Evolutionary conservation across 2,797 vertebrate species (phyloP), one percentile per base, ranked within the genome.

Genomic region (Acanthurus lineatus): DNA sequence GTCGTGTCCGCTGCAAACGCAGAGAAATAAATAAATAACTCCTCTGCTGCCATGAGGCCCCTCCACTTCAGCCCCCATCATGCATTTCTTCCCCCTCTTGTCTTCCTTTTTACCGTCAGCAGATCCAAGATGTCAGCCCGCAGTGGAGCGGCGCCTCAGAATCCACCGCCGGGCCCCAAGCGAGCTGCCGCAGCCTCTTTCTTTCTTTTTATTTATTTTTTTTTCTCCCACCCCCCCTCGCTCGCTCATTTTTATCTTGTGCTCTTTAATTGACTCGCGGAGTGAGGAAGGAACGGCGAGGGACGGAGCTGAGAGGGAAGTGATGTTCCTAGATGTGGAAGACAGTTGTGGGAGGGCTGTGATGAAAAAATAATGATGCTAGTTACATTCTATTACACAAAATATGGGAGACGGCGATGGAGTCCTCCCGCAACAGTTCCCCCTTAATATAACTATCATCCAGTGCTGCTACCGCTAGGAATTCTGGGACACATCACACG

Each of bases 291-390:
- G 68, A 67, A 17, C 45, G 10, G 69, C 57, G 54, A 59, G 47
- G 71, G 79, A 83, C 11, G 80, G 78, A 64, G 74, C 66, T 25
- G 63, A 72, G 79, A 84, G 82, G 70, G 51, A 83, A 85, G 67
- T 44, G 82, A 90, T 92, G 85, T 91, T 92, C 89, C 83, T 90
- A 60, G 88, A 91, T 82, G 83, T 83, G 82, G 85, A 58, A 86
- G 90, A 87, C 84, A 79, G 89, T 82, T 81, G 92, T 83, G 88
- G 89, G 87, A 90, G 86, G 81, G 83, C 87, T 90, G 86, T 88
- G 91, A 93, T 92, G 91, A 92, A 93, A 93, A 88, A 91, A 85
- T 93, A 91, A 93, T 93, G 91, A 91, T 53, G 79, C 88, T 83
- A 84, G 84, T 92, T 90, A 89, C 86, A 83, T 92, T 91, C 86